These are phyloP conservation scores for Sinelater perroti DNA, from an alignment of 2,888 invertebrate species.

Conservation along the genomic window DNA sequence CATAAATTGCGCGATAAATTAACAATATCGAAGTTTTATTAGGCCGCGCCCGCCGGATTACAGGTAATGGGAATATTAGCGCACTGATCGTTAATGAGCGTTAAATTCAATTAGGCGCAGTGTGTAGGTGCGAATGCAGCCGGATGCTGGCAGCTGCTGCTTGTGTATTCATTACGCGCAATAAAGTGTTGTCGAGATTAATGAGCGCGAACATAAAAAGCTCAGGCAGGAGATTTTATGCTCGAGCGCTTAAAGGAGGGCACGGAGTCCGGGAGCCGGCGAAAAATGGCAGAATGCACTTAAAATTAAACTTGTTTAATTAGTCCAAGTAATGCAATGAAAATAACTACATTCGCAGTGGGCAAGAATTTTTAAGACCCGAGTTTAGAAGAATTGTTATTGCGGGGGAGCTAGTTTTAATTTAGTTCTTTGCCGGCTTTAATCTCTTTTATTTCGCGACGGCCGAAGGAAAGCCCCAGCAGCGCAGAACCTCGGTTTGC, in stretches of 20 bases:
- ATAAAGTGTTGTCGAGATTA: constrained; percentile 37
- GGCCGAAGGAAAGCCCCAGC: no score
- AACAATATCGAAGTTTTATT: constrained; percentile 26
- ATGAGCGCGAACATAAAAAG: constrained; percentile 37
- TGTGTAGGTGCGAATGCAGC: constrained; percentile 30
- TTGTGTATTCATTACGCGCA: constrained; percentile 36
- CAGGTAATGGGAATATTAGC: constrained; percentile 18
- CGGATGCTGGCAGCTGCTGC: constrained; percentile 27
- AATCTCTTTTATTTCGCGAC: constrained; percentile 7
- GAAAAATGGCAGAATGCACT: constrained; percentile 42
- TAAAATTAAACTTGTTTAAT: constrained; percentile 46
- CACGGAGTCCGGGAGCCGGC: constrained; percentile 34
- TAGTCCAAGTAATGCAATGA: constrained; percentile 41
- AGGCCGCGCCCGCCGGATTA: constrained; percentile 21
- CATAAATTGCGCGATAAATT: constrained; percentile 23
- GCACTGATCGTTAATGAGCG: constrained; percentile 32
- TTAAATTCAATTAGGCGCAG: constrained; percentile 31
- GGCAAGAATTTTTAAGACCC: constrained; percentile 28
- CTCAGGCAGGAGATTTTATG: constrained; percentile 32
- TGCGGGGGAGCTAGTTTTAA: constrained; percentile 28
- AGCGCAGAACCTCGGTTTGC: background rate
- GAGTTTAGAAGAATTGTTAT: constrained; percentile 26
- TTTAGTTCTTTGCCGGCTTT: constrained; percentile 19
- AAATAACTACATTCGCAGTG: constrained; percentile 38
- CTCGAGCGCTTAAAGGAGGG: constrained; percentile 26